Evolutionary conservation across 1,140 invertebrate genomes (phyloP), one percentile per base, ranked within the genome.

Genomic region (Zophobas morio): DNA sequence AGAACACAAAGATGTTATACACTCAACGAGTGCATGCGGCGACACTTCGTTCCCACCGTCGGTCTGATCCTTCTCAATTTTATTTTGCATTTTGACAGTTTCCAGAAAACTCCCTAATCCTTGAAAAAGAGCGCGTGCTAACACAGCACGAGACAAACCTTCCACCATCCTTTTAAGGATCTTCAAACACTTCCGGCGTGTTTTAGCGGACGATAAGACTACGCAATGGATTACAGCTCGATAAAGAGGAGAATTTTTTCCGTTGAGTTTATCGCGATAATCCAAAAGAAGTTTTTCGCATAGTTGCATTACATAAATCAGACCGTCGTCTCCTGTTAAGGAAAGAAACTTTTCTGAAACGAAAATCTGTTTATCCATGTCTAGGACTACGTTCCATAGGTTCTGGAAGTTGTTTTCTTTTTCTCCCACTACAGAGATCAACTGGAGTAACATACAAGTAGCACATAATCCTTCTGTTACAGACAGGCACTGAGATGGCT

Each of bases 391-490:
- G 60, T 88, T 90, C 94, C 94, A 96, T 74, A 96, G 87, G 8
- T 88, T 82, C 53, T 81, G 87, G 34, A 90, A 84, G 79, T 88
- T 88, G 75, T 90, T 90, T 36, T 88, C 87, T 37, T 84, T 91
- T 85, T 91, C 90, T 8, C 88, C 82, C 80, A 91, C 90, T 36
- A 88, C 85, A 40, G 87, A 79, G 6, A 90, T 85, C 8, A 96
- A 82, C 84, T 92, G 92, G 6, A 96, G 86, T 49, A 98, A 85
- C 8, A 96, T 87, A 84, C 92, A 91, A 71, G 93, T 89, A 35
- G 96, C 94, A 78, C 92, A 90, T 0, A 97, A 87, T 33, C 93
- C 95, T 88, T 98, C 96, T 6, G 91, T 92, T 0, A 96, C 91
- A 4, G 93, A 86, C 54, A 89, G 84, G 51, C 88, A 85, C 85